Percentiles rank a stretch among this genome's conserved stretches.
Evolutionary conservation across 1,140 invertebrate species (phyloP).

Genomic region (Calephelis nemesis): DNA sequence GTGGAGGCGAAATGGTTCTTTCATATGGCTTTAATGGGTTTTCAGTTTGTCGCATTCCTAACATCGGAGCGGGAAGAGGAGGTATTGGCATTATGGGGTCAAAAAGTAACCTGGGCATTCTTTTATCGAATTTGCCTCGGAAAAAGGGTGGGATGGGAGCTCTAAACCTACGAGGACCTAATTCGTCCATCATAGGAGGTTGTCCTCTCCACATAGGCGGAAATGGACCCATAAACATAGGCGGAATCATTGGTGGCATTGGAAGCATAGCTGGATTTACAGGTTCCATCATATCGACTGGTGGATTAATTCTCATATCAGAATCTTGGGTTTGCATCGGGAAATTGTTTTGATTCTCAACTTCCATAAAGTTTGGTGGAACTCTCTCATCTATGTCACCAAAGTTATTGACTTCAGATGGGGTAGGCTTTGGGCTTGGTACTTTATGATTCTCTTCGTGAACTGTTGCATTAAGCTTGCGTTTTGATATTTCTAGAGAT

Average conservation of each 20-base stretch:
- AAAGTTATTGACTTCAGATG: slow-evolving; percentile 54
- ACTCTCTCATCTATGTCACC: slow-evolving; percentile 79
- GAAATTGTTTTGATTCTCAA: slow-evolving; percentile 40
- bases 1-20: slow-evolving; percentile 52
- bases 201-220: slow-evolving; percentile 55
- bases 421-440: slow-evolving; percentile 58
- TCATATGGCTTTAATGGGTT: slow-evolving; percentile 61
- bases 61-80: slow-evolving; percentile 50
- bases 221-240: slow-evolving; percentile 50
- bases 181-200: slow-evolving; percentile 48
- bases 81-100: slow-evolving; percentile 49
- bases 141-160: slow-evolving; percentile 53
- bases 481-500: slow-evolving; percentile 69
- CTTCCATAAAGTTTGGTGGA: slow-evolving; percentile 46
- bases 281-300: slow-evolving; percentile 35
- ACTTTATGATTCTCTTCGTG: slow-evolving; percentile 73
- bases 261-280: slow-evolving; percentile 43
- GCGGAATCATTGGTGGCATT: slow-evolving; percentile 56
- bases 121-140: slow-evolving; percentile 62
- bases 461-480: slow-evolving; percentile 58
- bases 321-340: slow-evolving; percentile 48
- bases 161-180: slow-evolving; percentile 53
- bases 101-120: slow-evolving; percentile 44
- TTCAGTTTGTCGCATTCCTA: slow-evolving; percentile 63
- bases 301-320: slow-evolving; percentile 55